Conservation (phyloP, 2,113 vertebrate species). For the Hippocampus comes region DNA sequence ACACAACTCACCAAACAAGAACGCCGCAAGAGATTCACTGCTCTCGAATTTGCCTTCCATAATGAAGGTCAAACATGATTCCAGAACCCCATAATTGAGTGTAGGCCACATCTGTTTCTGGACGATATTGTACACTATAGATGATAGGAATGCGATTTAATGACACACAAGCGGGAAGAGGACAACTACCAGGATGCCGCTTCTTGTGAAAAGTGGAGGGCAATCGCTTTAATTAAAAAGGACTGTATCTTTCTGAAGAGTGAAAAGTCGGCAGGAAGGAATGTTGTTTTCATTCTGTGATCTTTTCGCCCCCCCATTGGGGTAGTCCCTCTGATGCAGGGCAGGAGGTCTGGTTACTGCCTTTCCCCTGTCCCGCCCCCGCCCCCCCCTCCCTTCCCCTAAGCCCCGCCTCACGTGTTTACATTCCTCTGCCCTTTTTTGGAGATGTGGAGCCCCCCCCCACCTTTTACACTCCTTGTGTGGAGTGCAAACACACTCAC, state of each 20-base stretch:
- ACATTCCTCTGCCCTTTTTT: constrained; percentile 80
- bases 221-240: constrained; percentile 68
- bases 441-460: constrained; percentile 63
- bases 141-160: constrained; percentile 55
- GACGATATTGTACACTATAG: constrained; percentile 31
- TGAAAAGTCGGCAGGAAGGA: constrained; percentile 61
- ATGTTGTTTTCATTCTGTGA: constrained; percentile 70
- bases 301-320: constrained; percentile 39
- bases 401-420: constrained; percentile 79
- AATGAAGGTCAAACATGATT: constrained; percentile 43
- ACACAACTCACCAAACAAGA: background rate
- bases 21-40: background rate
- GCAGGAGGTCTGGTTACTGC: constrained; percentile 76
- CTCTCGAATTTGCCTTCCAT: constrained; percentile 9
- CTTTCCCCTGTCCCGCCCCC: constrained; percentile 51
- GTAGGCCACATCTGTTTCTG: constrained; percentile 63
- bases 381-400: background rate
- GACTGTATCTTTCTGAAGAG: constrained; percentile 49
- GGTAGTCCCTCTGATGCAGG: constrained; percentile 58
- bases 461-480: constrained; percentile 29
- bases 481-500: constrained; percentile 63
- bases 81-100: constrained; percentile 47
- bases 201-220: constrained; percentile 50
- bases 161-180: constrained; percentile 37
- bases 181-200: constrained; percentile 41